A percentile compares a stretch with the other conserved stretches of the same genome.
Evolutionary conservation across 2,888 invertebrate species (phyloP).

Genomic region (Danaus chrysippus): DNA sequence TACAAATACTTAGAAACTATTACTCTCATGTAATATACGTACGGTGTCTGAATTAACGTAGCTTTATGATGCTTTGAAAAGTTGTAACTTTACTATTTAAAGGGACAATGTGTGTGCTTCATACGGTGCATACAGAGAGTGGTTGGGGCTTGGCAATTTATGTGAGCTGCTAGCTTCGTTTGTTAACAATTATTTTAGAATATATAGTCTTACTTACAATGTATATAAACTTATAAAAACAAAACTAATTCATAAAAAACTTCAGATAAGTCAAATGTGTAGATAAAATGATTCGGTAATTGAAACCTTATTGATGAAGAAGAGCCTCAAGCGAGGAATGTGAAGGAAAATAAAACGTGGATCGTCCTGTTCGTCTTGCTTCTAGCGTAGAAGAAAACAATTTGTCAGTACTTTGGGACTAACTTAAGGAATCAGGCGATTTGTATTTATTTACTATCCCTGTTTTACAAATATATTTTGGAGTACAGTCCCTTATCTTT

Average conservation of each 20-base stretch:
- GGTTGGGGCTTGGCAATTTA: constrained; percentile 27
- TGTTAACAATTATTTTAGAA: constrained; percentile 2
- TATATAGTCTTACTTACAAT: background rate
- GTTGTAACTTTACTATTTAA: constrained; percentile 7
- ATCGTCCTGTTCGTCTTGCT: constrained; percentile 69
- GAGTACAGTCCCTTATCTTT: no score
- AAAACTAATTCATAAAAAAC: background rate
- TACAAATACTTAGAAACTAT: no score
- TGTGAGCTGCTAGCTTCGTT: constrained; percentile 18
- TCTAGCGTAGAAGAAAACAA: constrained; percentile 68
- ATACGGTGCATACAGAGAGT: constrained; percentile 21
- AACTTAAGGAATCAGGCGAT: constrained; percentile 36
- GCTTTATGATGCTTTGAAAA: constrained; percentile 2
- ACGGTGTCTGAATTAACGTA: background rate
- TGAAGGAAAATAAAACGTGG: constrained; percentile 71
- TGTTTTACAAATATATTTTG: no score
- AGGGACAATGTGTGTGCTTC: constrained; percentile 9
- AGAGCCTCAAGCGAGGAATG: constrained; percentile 53
- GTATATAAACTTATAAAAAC: background rate
- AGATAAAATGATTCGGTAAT: constrained; percentile 40
- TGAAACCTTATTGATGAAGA: constrained; percentile 62
- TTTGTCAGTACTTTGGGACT: constrained; percentile 61
- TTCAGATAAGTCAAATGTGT: background rate
- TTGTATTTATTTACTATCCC: constrained; percentile 1
- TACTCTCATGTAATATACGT: background rate